Conservation (phyloP, 2,797 vertebrate genomes). For the Myotis myotis region DNA sequence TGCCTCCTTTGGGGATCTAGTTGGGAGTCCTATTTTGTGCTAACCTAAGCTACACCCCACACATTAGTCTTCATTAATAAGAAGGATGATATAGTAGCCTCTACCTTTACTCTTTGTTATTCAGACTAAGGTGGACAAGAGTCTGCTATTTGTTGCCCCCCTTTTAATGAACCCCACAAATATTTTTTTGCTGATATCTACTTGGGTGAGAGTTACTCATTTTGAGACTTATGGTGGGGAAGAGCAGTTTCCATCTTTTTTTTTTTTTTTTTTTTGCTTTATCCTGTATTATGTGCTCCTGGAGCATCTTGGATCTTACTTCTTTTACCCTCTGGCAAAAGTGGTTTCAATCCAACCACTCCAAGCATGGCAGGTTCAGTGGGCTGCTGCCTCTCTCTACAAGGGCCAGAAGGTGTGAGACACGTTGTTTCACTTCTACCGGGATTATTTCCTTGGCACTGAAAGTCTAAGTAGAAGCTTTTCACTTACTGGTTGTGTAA, state of each 20-base stretch:
- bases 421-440: background rate
- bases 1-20: background rate
- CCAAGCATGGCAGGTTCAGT: background rate
- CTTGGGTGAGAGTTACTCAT: background rate
- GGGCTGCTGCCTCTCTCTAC: background rate
- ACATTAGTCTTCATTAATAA: background rate
- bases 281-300: background rate
- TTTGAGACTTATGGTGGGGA: background rate
- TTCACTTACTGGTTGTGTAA: background rate
- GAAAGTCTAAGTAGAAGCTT: background rate
- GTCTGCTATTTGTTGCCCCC: background rate
- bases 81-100: background rate
- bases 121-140: background rate
- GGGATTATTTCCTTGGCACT: background rate
- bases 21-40: background rate
- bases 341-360: background rate
- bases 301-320: background rate
- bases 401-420: background rate
- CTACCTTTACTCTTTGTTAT: background rate
- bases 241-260: background rate
- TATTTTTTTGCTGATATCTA: background rate
- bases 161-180: background rate
- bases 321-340: background rate
- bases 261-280: background rate
- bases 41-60: background rate